Base-by-base conservation (phyloP, 2,113 vertebrate species). In the Ophiodon elongatus region DNA sequence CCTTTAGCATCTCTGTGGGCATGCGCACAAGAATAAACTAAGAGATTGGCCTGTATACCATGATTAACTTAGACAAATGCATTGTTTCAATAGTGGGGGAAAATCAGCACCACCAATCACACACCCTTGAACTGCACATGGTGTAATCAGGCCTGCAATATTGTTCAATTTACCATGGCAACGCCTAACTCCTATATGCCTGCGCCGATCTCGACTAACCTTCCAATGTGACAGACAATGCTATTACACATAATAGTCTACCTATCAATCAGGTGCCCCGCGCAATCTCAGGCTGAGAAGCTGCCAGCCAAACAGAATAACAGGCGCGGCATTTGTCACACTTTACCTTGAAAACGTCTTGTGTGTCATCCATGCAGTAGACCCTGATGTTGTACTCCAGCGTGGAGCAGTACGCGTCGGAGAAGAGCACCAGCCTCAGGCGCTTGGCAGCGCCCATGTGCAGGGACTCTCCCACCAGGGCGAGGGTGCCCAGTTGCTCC, bases 351-450 rank as follows among this genome's bases (percentile, higher is more conserved):
- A 99, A 96, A 54, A 97, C 97, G 0, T 99, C 97, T 10, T 97
- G 97, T 6, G 98, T 98, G 95, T 99, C 98, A 0, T 98, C 97
- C 91, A 99, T 97, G 94, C 98, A 99, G 95, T 99, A 99, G 69
- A 99, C 96, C 0, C 98, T 96, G 95, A 99, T 97, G 95, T 96
- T 98, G 95, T 99, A 99, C 93, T 99, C 98, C 0, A 99, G 96
- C 0, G 98, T 97, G 70, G 96, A 96, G 92, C 98, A 99, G 93
- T 97, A 96, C 9, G 96, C 86, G 0, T 98, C 98, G 0, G 98
- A 98, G 4, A 99, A 99, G 82, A 99, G 97, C 75, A 99, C 96
- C 91, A 99, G 95, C 88, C 97, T 97, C 84, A 99, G 97, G 83
- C 98, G 97, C 91, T 99, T 99, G 93, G 97, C 96, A 1, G 98